Evolutionary conservation across 2,797 vertebrate species (phyloP).

Genomic region (Acanthurus lineatus): DNA sequence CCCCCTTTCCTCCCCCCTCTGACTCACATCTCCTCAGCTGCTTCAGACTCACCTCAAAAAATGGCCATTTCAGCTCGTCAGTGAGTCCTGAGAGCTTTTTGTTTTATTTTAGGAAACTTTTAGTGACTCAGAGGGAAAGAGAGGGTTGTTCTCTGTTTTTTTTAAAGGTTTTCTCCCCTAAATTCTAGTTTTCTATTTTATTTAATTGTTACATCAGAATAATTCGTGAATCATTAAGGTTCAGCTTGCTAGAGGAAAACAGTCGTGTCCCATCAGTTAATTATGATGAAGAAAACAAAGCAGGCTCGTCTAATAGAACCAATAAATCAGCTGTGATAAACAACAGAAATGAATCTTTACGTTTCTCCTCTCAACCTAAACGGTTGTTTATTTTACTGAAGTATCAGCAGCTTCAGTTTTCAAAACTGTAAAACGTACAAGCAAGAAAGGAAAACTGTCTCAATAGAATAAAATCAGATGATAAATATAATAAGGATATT

Average conservation of each 20-base stretch:
- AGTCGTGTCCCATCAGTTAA: background rate
- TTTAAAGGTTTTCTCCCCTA: background rate
- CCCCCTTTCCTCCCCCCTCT: background rate
- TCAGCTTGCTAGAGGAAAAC: too few species aligned
- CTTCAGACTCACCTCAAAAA: conserved; percentile 40
- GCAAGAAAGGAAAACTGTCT: too few species aligned
- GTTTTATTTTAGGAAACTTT: conserved; percentile 13
- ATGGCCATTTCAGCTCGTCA: conserved; percentile 42
- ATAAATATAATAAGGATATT: too few species aligned
- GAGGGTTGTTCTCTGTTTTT: background rate
- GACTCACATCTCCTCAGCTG: conserved; percentile 35
- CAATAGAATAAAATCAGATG: too few species aligned
- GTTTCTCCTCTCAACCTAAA: too few species aligned
- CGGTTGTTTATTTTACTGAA: too few species aligned
- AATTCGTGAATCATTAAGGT: too few species aligned
- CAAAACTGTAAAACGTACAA: too few species aligned
- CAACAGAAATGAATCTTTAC: background rate
- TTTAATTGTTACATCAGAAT: background rate
- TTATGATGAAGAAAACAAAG: background rate
- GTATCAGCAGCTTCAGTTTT: too few species aligned
- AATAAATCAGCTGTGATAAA: background rate
- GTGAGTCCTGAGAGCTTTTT: conserved; percentile 32
- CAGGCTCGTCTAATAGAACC: background rate
- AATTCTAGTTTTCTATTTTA: background rate
- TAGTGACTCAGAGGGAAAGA: conserved; percentile 1